These are phyloP conservation scores for Varanus salvator DNA, from an alignment of 2,113 vertebrate species.

Conservation along the genomic window DNA sequence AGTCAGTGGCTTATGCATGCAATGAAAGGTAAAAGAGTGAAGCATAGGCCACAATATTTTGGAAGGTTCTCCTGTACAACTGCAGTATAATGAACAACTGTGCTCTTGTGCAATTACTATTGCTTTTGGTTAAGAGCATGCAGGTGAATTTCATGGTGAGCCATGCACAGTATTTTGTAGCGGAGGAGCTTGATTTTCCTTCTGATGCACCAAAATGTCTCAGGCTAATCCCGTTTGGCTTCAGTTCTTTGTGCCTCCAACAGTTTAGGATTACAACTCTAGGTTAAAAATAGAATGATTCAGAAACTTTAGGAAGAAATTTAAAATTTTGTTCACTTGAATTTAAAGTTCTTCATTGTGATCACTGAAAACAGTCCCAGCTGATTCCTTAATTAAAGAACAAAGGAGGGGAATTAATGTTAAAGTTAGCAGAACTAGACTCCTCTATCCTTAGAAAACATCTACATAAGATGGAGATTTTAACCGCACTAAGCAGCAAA, in stretches of 20 bases:
- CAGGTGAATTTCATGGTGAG: background rate
- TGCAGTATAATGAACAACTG: background rate
- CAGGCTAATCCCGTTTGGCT: background rate
- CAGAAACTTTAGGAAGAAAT: slow-evolving; percentile 42
- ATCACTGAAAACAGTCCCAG: background rate
- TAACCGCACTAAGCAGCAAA: slow-evolving; percentile 24
- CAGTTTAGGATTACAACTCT: slow-evolving; percentile 45
- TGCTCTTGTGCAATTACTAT: background rate
- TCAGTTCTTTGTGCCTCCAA: slow-evolving; percentile 27
- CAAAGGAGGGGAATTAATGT: slow-evolving; percentile 3
- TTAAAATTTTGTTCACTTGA: slow-evolving; percentile 9
- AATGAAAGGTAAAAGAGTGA: background rate
- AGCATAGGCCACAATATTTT: background rate
- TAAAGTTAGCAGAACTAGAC: background rate
- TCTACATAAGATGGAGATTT: slow-evolving; percentile 25
- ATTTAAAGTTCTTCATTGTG: background rate
- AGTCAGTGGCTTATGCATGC: slow-evolving; percentile 30
- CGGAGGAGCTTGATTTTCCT: background rate
- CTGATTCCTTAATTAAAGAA: background rate
- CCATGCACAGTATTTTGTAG: background rate
- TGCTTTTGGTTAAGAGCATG: background rate
- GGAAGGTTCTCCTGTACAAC: background rate
- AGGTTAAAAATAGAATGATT: slow-evolving; percentile 44
- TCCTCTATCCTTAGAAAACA: no score
- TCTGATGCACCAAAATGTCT: background rate